Percentiles rank a stretch among this genome's conserved stretches.
These are phyloP conservation scores for Palythoa grandis DNA, from an alignment of 92 coral and sea anemone species.

Conservation along the genomic window DNA sequence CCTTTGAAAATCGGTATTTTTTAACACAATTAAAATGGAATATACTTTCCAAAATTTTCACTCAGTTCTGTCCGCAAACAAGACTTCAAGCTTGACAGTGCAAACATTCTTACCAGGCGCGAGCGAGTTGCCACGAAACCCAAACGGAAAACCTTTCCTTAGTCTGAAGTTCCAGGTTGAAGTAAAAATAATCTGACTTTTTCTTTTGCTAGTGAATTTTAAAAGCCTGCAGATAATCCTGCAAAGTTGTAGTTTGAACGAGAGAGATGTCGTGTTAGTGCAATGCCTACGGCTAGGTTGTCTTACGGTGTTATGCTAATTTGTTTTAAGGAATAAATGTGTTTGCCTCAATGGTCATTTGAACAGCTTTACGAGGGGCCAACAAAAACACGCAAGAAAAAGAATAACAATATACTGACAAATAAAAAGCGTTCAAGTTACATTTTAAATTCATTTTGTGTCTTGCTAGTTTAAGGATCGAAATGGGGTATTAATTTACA, in stretches of 20 bases:
- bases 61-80: not conserved
- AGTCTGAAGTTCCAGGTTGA: no score
- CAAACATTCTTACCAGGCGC: constrained; percentile 3
- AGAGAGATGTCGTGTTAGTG: not conserved
- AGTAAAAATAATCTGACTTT: not conserved
- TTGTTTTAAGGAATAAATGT: not conserved
- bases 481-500: not conserved
- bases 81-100: constrained; percentile 13
- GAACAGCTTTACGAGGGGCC: constrained; percentile 34
- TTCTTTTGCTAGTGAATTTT: not conserved
- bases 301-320: not conserved
- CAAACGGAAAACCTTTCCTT: not conserved
- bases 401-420: not conserved
- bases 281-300: not conserved
- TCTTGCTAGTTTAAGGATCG: not conserved
- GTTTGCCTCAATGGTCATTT: not conserved
- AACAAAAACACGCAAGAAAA: not conserved
- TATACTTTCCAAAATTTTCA: not conserved
- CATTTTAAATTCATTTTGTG: not conserved
- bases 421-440: not conserved
- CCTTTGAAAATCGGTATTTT: not conserved
- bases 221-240: not conserved
- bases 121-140: constrained; percentile 6
- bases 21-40: not conserved
- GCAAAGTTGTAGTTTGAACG: not conserved